Conservation (phyloP, 2,888 invertebrate species). For the Parnassius orleans region DNA sequence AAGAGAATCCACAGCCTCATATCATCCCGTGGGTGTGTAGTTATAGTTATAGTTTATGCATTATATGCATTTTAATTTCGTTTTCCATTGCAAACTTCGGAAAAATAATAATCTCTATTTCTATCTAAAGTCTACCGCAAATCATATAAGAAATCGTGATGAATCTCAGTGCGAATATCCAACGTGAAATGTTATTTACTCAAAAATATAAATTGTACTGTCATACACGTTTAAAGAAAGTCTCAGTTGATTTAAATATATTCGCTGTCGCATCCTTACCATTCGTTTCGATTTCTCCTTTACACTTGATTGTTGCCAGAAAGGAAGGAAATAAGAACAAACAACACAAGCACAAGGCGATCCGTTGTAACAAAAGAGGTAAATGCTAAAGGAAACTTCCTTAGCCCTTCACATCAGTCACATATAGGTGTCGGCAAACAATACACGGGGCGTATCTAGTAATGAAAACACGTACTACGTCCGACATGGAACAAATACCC, state of each 20-base stretch:
- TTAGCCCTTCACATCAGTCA: slow-evolving; percentile 35
- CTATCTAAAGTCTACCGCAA: no score
- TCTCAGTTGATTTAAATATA: neutral
- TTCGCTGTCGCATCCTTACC: neutral
- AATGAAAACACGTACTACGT: slow-evolving; percentile 60
- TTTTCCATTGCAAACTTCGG: no score
- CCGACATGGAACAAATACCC: slow-evolving; percentile 61
- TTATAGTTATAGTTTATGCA: no score
- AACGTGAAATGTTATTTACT: no score
- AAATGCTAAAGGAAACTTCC: slow-evolving; percentile 28
- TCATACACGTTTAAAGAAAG: neutral
- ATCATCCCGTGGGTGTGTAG: no score
- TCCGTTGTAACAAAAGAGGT: slow-evolving; percentile 16
- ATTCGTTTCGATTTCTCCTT: slow-evolving; percentile 2
- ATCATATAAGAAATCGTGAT: no score
- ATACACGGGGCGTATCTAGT: slow-evolving; percentile 45
- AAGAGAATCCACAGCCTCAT: no score
- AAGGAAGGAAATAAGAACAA: neutral
- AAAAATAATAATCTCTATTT: no score
- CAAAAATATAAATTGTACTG: no score
- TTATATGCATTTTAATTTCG: no score
- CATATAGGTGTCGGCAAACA: slow-evolving; percentile 37
- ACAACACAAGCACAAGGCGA: neutral
- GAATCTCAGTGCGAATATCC: no score
- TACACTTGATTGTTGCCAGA: neutral